These are phyloP conservation scores for Rhea pennata DNA, from an alignment of 2,113 vertebrate species.

Conservation along the genomic window DNA sequence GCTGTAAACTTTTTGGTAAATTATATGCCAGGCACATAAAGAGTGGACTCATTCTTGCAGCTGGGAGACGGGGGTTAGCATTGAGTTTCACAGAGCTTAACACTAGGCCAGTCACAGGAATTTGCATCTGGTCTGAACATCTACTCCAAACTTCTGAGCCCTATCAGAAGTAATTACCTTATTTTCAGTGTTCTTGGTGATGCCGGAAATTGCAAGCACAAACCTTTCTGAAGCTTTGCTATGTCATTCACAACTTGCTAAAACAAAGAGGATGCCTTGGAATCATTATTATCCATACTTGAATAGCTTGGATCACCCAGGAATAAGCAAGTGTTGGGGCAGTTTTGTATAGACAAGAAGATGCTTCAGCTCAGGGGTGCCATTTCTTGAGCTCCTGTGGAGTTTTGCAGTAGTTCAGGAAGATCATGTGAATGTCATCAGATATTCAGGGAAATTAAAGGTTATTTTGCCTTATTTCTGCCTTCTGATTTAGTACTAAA, in stretches of 20 bases:
- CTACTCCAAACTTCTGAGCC: neutral
- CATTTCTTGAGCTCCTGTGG: neutral
- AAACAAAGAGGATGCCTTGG: neutral
- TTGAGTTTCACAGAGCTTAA: neutral
- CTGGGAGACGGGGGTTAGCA: neutral
- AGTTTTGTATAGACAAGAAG: neutral
- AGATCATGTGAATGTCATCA: neutral
- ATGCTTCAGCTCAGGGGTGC: neutral
- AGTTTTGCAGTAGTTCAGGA: neutral
- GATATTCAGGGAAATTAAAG: neutral
- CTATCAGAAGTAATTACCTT: neutral
- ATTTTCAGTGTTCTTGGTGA: neutral
- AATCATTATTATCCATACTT: neutral
- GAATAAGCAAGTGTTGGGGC: neutral
- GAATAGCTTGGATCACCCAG: neutral
- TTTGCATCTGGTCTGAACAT: neutral
- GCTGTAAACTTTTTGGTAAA: neutral
- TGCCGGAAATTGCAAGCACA: neutral
- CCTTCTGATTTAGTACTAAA: neutral
- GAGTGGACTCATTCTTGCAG: neutral
- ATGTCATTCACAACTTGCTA: neutral
- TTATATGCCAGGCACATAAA: neutral
- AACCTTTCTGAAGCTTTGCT: neutral
- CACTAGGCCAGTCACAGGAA: neutral
- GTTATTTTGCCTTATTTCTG: conserved; percentile 53